Evolutionary conservation across 2,888 invertebrate species (phyloP).

Genomic region (Epinotia demarniana): DNA sequence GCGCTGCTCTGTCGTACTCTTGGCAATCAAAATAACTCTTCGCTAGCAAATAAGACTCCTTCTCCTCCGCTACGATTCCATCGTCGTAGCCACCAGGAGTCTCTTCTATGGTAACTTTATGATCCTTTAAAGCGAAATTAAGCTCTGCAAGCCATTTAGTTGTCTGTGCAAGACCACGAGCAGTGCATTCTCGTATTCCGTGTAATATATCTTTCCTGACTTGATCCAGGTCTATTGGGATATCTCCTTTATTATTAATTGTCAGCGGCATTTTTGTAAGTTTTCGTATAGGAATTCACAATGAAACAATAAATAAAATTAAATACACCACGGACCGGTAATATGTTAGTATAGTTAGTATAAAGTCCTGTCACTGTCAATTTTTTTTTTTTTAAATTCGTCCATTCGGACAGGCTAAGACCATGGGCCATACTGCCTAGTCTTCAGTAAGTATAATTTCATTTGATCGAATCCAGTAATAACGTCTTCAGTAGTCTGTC

Average conservation of each 20-base stretch:
- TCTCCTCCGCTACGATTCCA: conserved; percentile 85
- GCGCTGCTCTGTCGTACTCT: conserved; percentile 95
- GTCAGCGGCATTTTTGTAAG: conserved; percentile 61
- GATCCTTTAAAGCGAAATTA: conserved; percentile 89
- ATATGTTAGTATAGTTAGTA: too few relatives aligned
- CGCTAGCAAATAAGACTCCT: conserved; percentile 90
- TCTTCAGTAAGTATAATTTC: too few relatives aligned
- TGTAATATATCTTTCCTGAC: conserved; percentile 74
- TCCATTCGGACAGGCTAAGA: too few relatives aligned
- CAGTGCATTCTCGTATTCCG: conserved; percentile 87
- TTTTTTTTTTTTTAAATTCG: too few relatives aligned
- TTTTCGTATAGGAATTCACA: background rate
- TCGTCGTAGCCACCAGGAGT: conserved; percentile 68
- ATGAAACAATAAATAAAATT: background rate
- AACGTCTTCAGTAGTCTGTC: too few relatives aligned
- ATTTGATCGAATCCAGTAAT: too few relatives aligned
- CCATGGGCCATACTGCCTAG: too few relatives aligned
- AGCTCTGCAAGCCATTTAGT: conserved; percentile 96
- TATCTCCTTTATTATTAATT: conserved; percentile 70
- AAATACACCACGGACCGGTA: conserved; percentile 5
- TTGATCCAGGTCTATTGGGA: conserved; percentile 75
- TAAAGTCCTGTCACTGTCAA: conserved; percentile 20
- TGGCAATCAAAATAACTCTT: conserved; percentile 95
- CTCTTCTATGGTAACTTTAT: conserved; percentile 84
- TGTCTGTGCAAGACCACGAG: conserved; percentile 91